These are phyloP conservation scores for Sebastes flavidus DNA, from an alignment of 2,797 vertebrate genomes.

Conservation along the genomic window DNA sequence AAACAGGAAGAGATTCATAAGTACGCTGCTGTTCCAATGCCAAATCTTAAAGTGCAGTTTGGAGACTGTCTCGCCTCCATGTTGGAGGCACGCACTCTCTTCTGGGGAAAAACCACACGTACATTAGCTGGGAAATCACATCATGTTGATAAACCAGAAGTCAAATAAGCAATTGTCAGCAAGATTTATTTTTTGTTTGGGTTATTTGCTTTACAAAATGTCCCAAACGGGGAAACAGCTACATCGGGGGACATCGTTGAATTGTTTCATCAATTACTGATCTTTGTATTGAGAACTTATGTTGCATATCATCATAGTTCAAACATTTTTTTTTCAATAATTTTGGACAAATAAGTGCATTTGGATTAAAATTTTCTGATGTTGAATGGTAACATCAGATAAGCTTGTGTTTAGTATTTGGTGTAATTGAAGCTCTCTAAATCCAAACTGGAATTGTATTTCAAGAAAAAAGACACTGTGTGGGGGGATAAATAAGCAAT, in stretches of 20 bases:
- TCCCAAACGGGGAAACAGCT: background rate
- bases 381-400: background rate
- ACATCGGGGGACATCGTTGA: background rate
- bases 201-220: slow-evolving; percentile 18
- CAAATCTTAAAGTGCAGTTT: slow-evolving; percentile 67
- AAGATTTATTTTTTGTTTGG: slow-evolving; percentile 17
- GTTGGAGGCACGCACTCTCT: slow-evolving; percentile 48
- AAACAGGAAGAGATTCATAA: slow-evolving; percentile 81
- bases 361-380: background rate
- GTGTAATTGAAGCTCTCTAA: background rate
- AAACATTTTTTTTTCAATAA: background rate
- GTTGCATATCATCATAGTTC: background rate
- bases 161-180: slow-evolving; percentile 15
- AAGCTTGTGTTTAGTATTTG: background rate
- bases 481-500: background rate
- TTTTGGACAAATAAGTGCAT: background rate
- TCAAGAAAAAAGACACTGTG: background rate
- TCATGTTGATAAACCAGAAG: slow-evolving; percentile 43
- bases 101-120: slow-evolving; percentile 35
- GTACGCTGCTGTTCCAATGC: slow-evolving; percentile 62
- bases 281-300: background rate
- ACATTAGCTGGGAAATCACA: slow-evolving; percentile 56
- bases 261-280: background rate
- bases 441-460: background rate
- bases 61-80: slow-evolving; percentile 54